Evolutionary conservation across 1,140 invertebrate species (phyloP), one percentile per base, ranked within the genome.

Genomic region (Listronotus oregonensis): DNA sequence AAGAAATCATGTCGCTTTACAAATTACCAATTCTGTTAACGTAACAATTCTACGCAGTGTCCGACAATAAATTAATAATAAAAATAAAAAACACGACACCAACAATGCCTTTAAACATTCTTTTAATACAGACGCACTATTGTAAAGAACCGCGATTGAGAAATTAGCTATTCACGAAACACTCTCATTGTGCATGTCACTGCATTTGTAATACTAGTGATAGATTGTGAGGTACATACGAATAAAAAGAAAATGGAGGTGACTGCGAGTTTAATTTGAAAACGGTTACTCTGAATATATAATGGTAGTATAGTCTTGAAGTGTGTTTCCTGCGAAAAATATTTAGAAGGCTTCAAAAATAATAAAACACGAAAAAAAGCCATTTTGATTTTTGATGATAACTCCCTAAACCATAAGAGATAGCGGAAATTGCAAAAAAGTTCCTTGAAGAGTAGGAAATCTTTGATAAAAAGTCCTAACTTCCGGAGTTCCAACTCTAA

Each of bases 121-220:
- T 56, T 63, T 63, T 47, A 50, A 43, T 63, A 63, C 52, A 44
- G 44, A 54, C 50, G 61, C 37, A 39, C 44, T 50, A 55, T 63
- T 56, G 61, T 55, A 46, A 63, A 37, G 61, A 40, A 56, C 50
- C 50, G 50, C 50, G 42, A 55, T 34, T 34, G 6, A 51, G 40
- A 21, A 56, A 63, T 63, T 63, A 63, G 52, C 52, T 63, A 63
- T 63, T 63, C 61, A 63, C 54, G 40, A 54, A 46, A 63, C 61
- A 56, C 44, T 32, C 61, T n/a, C 15, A 47, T 54, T 55, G 61
- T 63, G 61, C 61, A 63, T 63, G 61, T 63, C 61, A 56, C 52
- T 46, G 61, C 50, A 63, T 63, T 63, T 55, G 61, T 63, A 63
- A 63, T 63, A 54, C 37, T 37, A 15, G 9, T 34, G 8, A 46